Evolutionary conservation across 2,888 invertebrate genomes (phyloP).

Genomic region (Drosophila longiperda): DNA sequence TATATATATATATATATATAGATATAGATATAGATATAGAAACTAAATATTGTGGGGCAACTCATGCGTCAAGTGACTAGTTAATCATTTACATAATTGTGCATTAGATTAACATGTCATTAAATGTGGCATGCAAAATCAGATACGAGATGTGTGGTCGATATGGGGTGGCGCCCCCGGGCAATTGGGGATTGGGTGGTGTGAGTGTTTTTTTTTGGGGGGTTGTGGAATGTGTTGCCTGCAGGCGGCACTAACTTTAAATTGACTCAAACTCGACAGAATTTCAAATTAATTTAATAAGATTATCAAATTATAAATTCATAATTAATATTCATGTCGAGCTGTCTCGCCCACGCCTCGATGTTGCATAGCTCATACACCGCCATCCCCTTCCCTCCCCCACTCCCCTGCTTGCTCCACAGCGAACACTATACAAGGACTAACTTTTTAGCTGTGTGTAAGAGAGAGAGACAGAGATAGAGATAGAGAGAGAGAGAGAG

Average conservation of each 20-base stretch:
- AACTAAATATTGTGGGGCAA: conserved; percentile 1
- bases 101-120: conserved; percentile 68
- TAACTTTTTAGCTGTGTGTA: conserved; percentile 46
- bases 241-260: conserved; percentile 65
- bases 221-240: conserved; percentile 1
- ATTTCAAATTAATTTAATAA: conserved; percentile 80
- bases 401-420: background rate
- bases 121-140: conserved; percentile 59
- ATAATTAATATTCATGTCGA: conserved; percentile 76
- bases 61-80: conserved; percentile 23
- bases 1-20: background rate
- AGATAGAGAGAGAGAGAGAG: background rate
- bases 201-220: background rate
- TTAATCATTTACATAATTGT: conserved; percentile 55
- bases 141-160: conserved; percentile 16
- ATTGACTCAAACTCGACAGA: conserved; percentile 76
- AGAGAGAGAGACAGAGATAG: background rate
- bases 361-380: background rate
- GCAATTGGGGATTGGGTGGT: background rate
- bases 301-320: conserved; percentile 80
- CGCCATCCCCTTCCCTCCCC: background rate
- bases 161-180: conserved; percentile 3
- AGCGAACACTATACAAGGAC: conserved; percentile 38
- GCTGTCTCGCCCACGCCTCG: conserved; percentile 38
- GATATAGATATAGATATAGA: background rate